Base-by-base conservation (phyloP, 2,113 vertebrate genomes). In the Tragelaphus strepsiceros region DNA sequence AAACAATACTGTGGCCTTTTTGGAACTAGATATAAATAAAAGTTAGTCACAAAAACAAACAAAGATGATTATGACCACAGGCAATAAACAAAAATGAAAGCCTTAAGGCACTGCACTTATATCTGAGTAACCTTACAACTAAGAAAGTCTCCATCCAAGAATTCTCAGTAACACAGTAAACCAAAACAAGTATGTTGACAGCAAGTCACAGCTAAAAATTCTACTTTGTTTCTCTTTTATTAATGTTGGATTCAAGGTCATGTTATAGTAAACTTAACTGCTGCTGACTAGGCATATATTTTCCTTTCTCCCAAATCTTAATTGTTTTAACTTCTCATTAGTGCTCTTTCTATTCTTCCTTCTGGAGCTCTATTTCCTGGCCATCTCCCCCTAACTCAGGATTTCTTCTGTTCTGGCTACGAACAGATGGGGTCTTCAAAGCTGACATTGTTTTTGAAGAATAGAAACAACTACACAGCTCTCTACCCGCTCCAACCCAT, bases 391-490 rank as follows among this genome's bases (percentile, higher is more conserved):
- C 61, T 88, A 92, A 86, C 35, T 93, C 64, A 94, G n/a, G 88
- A n/a, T 85, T 81, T 87, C 54, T 96, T 90, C 53, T 96, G n/a
- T 46, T 91, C 21, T 64, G 10, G 92, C 35, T 81, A 78, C 49
- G 56, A 96, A 93, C 88, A 96, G 74, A 97, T 91, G 62, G 62
- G 14, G 3, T 30, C 28, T 84, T 53, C 10, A 97, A 97, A 90
- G 5, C 51, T 61, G 74, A 81, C 64, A 77, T 56, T 95, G 28
- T 83, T 92, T 82, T 91, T 87, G 49, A 97, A 96, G 88, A 96
- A 96, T 16, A 91, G 28, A 91, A 95, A 19, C 90, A 97, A 32
- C 58, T 49, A 83, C 13, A 64, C 3, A 91, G 56, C n/a, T 92
- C 26, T 74, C 54, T 4, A 9, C 17, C 92, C 53, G 2, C 74